These are phyloP conservation scores for Micropoecilia bifurca DNA, from an alignment of 2,797 vertebrate species.

Conservation along the genomic window DNA sequence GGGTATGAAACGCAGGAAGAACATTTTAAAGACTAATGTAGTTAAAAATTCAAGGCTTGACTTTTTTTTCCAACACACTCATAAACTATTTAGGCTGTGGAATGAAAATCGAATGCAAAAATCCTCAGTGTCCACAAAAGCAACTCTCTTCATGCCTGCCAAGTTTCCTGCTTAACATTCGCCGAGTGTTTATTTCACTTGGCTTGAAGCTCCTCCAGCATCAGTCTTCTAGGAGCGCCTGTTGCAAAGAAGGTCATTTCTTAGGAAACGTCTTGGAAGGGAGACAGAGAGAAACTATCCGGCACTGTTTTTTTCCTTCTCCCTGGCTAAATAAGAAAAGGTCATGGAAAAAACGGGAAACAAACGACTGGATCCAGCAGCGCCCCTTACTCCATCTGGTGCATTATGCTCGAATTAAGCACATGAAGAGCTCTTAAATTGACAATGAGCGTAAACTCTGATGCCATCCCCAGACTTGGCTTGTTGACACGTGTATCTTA, in stretches of 20 bases:
- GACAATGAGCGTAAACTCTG: conserved; percentile 53
- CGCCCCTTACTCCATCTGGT: neutral
- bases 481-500: conserved; percentile 60
- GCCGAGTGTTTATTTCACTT: conserved; percentile 82
- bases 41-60: neutral
- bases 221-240: conserved; percentile 71
- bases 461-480: conserved; percentile 44
- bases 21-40: neutral
- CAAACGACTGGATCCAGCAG: conserved; percentile 21
- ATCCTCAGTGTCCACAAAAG: conserved; percentile 68
- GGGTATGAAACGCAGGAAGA: neutral
- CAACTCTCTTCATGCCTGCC: conserved; percentile 69
- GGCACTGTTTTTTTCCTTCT: conserved; percentile 16
- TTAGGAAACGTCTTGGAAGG: conserved; percentile 62
- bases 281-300: conserved; percentile 42
- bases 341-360: conserved; percentile 43
- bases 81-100: conserved; percentile 81
- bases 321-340: conserved; percentile 38
- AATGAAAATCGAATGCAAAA: conserved; percentile 79
- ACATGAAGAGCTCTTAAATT: conserved; percentile 41
- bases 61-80: conserved; percentile 62
- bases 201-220: conserved; percentile 71
- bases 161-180: conserved; percentile 76
- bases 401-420: conserved; percentile 21
- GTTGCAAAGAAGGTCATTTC: conserved; percentile 68